Conservation (phyloP, 2,888 invertebrate species). For the Drosophila neotestacea region DNA sequence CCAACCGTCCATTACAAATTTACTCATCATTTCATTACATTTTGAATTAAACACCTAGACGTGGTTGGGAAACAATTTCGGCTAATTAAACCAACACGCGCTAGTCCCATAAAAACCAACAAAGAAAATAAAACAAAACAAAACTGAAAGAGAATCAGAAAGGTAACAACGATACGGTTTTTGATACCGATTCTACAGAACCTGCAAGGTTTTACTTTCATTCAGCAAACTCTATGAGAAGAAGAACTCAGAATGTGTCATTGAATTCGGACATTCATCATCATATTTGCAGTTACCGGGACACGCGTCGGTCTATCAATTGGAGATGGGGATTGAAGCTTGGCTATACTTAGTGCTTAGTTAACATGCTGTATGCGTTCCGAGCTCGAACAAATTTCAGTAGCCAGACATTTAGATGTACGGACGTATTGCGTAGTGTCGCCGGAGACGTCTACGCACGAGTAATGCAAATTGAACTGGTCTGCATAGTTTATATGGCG, state of each 20-base stretch:
- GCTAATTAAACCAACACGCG: constrained; percentile 40
- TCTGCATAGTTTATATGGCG: constrained; percentile 27
- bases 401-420: constrained; percentile 52
- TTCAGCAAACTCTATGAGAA: constrained; percentile 54
- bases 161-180: not conserved
- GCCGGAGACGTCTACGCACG: constrained; percentile 62
- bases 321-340: constrained; percentile 4
- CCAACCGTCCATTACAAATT: not conserved
- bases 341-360: constrained; percentile 14
- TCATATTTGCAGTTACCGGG: constrained; percentile 16
- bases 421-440: constrained; percentile 64
- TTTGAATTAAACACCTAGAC: constrained; percentile 15
- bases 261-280: constrained; percentile 37
- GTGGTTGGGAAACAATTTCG: constrained; percentile 16
- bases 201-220: constrained; percentile 57
- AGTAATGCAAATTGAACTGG: constrained; percentile 61
- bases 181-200: not conserved
- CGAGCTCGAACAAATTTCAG: constrained; percentile 43
- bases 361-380: constrained; percentile 53
- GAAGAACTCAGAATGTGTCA: constrained; percentile 38
- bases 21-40: constrained; percentile 6
- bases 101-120: constrained; percentile 9
- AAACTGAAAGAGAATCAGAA: constrained; percentile 1
- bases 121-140: constrained; percentile 5
- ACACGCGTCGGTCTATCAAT: constrained; percentile 33